Percentiles rank a stretch among this genome's conserved stretches.
phyloP scores from a whole-genome alignment of 2,113 vertebrate genomes.

The Malurus cyaneus region DNA sequence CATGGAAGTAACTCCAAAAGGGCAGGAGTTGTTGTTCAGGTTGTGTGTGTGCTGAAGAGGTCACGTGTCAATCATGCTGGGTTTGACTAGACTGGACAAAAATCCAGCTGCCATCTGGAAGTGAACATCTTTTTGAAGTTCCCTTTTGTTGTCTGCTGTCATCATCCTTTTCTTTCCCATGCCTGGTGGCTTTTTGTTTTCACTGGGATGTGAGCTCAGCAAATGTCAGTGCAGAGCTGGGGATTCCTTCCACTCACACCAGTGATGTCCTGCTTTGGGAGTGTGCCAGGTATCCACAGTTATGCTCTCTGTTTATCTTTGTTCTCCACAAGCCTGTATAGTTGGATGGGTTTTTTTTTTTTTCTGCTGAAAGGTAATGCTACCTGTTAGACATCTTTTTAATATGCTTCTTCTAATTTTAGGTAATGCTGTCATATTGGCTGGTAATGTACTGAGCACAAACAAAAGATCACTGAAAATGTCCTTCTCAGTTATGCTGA shows the following conservation, averaged over 20 bases:
- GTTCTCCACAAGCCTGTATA: neutral
- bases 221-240: neutral
- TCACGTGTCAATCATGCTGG: rapidly evolving
- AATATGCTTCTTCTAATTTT: neutral
- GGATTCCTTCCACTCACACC: neutral
- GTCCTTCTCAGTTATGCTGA: neutral
- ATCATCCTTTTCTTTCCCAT: neutral
- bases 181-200: neutral
- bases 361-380: neutral
- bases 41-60: neutral
- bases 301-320: neutral
- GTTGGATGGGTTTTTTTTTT: neutral
- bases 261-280: neutral
- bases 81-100: neutral
- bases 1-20: neutral
- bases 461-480: neutral
- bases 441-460: neutral
- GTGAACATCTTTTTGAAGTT: neutral
- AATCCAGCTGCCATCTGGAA: neutral
- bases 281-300: neutral
- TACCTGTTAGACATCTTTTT: neutral
- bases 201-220: neutral
- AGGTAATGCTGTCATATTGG: neutral
- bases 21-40: neutral
- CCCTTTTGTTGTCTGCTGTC: neutral